phyloP scores from a whole-genome alignment of 2,113 vertebrate species.

The Larimichthys crocea region DNA sequence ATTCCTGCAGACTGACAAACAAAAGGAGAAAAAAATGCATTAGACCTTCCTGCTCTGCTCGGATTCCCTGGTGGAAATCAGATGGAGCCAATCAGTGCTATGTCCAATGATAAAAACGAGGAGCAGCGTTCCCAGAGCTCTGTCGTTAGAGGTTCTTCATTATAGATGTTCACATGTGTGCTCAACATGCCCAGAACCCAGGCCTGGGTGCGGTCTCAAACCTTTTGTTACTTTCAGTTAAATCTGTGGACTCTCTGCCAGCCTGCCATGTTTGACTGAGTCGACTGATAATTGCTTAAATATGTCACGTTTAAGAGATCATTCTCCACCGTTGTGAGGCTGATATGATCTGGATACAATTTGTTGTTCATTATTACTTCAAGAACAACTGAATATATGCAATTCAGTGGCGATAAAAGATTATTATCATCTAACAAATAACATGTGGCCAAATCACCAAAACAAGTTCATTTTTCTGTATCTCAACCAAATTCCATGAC shows the following conservation, averaged over 20 bases:
- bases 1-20: background rate
- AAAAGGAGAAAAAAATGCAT: background rate
- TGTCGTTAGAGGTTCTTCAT: constrained; percentile 54
- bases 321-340: background rate
- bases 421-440: background rate
- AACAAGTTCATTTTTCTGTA: too few relatives aligned
- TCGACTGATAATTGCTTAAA: constrained; percentile 65
- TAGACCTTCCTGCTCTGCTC: background rate
- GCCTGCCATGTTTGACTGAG: constrained; percentile 45
- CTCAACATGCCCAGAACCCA: constrained; percentile 60
- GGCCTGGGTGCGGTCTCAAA: constrained; percentile 42
- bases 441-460: background rate
- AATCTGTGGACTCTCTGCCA: constrained; percentile 42
- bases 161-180: constrained; percentile 62
- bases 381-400: background rate
- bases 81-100: constrained; percentile 45
- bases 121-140: constrained; percentile 30
- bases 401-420: background rate
- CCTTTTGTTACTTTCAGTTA: constrained; percentile 41
- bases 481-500: constrained; percentile 5
- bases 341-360: constrained; percentile 23
- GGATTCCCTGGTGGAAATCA: constrained; percentile 26
- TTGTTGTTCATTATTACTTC: constrained; percentile 25
- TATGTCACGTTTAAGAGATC: constrained; percentile 51
- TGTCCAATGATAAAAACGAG: constrained; percentile 20